A percentile compares a stretch with the other conserved stretches of the same genome.
phyloP scores from a whole-genome alignment of 2,888 invertebrate genomes.

The Diogma glabrata region DNA sequence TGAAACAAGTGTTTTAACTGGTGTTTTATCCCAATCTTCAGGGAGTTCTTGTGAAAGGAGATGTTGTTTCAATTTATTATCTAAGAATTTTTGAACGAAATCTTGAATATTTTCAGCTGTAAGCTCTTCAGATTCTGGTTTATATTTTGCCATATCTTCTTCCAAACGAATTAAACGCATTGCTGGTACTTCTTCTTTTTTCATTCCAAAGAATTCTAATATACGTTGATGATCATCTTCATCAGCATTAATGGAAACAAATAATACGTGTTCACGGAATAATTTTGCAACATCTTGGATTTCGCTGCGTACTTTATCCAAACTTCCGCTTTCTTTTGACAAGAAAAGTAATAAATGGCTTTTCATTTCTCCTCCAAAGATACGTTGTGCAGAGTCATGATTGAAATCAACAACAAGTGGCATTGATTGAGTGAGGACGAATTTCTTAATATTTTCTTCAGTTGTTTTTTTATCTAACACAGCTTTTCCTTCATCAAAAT shows the following conservation, averaged over 20 bases:
- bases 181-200: conserved; percentile 81
- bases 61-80: conserved; percentile 90
- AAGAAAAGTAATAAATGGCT: conserved; percentile 92
- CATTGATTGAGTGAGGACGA: conserved; percentile 72
- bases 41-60: conserved; percentile 88
- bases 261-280: conserved; percentile 85
- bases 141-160: conserved; percentile 97
- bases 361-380: conserved; percentile 97
- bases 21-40: conserved; percentile 91
- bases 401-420: conserved; percentile 93
- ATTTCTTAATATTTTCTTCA: conserved; percentile 62
- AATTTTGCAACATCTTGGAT: conserved; percentile 76
- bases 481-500: conserved; percentile 79
- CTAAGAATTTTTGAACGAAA: conserved; percentile 84
- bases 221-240: conserved; percentile 94
- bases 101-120: conserved; percentile 36
- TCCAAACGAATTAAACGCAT: conserved; percentile 88
- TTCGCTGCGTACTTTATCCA: conserved; percentile 63
- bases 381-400: conserved; percentile 94
- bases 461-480: conserved; percentile 57
- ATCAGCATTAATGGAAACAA: conserved; percentile 90
- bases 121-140: conserved; percentile 51
- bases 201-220: conserved; percentile 98
- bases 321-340: conserved; percentile 78
- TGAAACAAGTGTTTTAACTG: conserved; percentile 86